Conservation (phyloP, 1,140 invertebrate species). For the Rhopalosiphum padi region DNA sequence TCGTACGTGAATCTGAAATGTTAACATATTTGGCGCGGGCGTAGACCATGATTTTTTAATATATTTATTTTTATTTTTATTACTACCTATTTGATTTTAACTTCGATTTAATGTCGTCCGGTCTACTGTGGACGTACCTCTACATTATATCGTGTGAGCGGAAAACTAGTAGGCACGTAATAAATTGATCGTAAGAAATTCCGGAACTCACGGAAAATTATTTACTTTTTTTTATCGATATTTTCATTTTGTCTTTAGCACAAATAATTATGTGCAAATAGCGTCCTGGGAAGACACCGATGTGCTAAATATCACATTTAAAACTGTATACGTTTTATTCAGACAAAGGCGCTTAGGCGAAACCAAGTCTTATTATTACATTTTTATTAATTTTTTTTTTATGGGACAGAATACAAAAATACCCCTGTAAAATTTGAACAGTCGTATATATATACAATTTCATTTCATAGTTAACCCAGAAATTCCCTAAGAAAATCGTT, state of each 20-base stretch:
- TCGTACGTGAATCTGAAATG: neutral
- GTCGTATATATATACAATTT: slow-evolving; percentile 49
- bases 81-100: neutral
- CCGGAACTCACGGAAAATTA: neutral
- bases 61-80: neutral
- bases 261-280: neutral
- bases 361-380: slow-evolving; percentile 46
- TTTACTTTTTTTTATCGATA: neutral
- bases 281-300: slow-evolving; percentile 43
- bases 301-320: slow-evolving; percentile 50
- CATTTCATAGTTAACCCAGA: slow-evolving; percentile 12
- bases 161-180: slow-evolving; percentile 15
- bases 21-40: neutral
- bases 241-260: neutral
- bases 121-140: neutral
- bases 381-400: slow-evolving; percentile 17
- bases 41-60: neutral
- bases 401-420: slow-evolving; percentile 56
- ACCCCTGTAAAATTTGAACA: slow-evolving; percentile 56
- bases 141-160: neutral
- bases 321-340: slow-evolving; percentile 27
- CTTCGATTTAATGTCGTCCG: neutral
- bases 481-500: slow-evolving; percentile 5
- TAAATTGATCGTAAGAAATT: neutral
- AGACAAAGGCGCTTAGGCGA: slow-evolving; percentile 46